These are phyloP conservation scores for Clivina fossor DNA, from an alignment of 2,888 invertebrate species.

Conservation along the genomic window DNA sequence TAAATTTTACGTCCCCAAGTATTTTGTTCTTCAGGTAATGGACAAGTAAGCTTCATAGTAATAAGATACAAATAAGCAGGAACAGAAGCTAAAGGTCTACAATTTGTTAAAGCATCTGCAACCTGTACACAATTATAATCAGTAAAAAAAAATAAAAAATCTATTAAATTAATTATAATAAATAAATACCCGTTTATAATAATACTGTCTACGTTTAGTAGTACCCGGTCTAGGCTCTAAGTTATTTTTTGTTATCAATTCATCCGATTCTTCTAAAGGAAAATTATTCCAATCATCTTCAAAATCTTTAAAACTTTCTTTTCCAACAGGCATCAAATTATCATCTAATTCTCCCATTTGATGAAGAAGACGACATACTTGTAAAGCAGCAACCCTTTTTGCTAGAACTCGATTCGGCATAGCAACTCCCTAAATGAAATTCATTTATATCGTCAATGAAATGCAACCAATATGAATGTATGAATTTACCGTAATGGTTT, in stretches of 20 bases:
- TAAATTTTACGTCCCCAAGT: slow-evolving; percentile 89
- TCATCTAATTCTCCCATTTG: slow-evolving; percentile 87
- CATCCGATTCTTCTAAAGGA: slow-evolving; percentile 54
- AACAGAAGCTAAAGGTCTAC: slow-evolving; percentile 69
- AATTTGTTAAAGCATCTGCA: slow-evolving; percentile 80
- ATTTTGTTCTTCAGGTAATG: slow-evolving; percentile 94
- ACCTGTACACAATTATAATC: too few species aligned
- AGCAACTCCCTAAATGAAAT: slow-evolving; percentile 67
- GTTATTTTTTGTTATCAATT: slow-evolving; percentile 52
- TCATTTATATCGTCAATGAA: slow-evolving; percentile 39
- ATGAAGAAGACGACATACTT: slow-evolving; percentile 82
- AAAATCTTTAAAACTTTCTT: slow-evolving; percentile 80
- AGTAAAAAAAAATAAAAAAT: slow-evolving; percentile 42
- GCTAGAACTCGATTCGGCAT: slow-evolving; percentile 85
- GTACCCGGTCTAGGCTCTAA: slow-evolving; percentile 87
- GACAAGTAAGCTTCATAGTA: slow-evolving; percentile 84
- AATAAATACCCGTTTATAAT: slow-evolving; percentile 72
- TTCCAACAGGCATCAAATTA: slow-evolving; percentile 89
- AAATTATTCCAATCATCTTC: slow-evolving; percentile 67
- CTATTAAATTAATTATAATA: too few species aligned
- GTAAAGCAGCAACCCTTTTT: slow-evolving; percentile 84
- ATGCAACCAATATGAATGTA: neutral
- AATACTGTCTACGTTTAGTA: slow-evolving; percentile 89
- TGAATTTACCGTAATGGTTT: slow-evolving; percentile 69
- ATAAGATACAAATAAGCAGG: slow-evolving; percentile 80